Base-by-base conservation (phyloP, 2,113 vertebrate genomes). In the Pollachius pollachius region DNA sequence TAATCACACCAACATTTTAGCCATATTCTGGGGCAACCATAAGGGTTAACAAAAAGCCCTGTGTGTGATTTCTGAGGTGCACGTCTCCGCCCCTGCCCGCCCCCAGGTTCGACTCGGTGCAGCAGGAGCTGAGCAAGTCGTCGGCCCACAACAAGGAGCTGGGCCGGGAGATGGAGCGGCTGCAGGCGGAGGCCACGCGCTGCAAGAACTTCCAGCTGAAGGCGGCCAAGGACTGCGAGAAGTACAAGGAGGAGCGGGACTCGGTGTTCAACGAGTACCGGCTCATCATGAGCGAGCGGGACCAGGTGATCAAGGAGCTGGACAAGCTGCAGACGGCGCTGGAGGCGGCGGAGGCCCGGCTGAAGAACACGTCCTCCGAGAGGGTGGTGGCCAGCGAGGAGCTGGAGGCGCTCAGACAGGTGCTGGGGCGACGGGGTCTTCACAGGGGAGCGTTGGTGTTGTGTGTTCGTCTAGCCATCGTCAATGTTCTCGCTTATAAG, bases 221-320 rank as follows among this genome's bases (percentile, higher is more conserved):
- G 77, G 92, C 94, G 0, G 65, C 91, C 60, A 98, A 98, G 87
- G 97, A 99, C 84, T 94, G 94, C 0, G 97, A 99, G 85, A 98
- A 99, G 76, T 99, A 94, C 89, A 98, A 96, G 85, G 97, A 99
- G 80, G 97, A 99, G 88, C 92, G 97, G 12, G 97, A 99, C 63
- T 98, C 97, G 0, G 97, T 99, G 81, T 98, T 98, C 84, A 98
- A 94, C 62, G 97, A 99, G 83, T 99, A 99, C 56, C 95, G 96
- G 11, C 94, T 99, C 72, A 98, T 99, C 78, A 99, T 99, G 97
- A 99, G 97, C 0, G 97, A 99, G 87, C 88, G 97, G 4, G 97
- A 99, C 92, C 97, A 99, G 91, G 97, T 99, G 70, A 99, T 99
- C 87, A 99, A 98, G 52, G 97, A 99, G 87, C 90, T 98, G 76